Evolutionary conservation across 2,113 vertebrate genomes (phyloP).

Genomic region (Dasypus novemcinctus): DNA sequence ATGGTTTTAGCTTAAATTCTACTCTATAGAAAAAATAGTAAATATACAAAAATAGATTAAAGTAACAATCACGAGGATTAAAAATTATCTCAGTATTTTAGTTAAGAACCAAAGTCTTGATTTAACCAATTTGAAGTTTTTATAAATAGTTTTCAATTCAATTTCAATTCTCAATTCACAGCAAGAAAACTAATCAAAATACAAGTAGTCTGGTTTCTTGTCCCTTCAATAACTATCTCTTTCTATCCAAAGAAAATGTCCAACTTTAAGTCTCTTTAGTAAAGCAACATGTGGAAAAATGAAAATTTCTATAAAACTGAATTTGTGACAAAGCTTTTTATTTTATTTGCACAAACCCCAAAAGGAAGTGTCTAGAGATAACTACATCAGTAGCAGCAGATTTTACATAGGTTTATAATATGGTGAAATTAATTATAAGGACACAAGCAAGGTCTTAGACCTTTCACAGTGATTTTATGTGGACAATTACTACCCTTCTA

Average conservation of each 20-base stretch:
- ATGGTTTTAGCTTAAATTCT: not conserved
- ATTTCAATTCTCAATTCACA: not conserved
- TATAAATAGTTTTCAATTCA: not conserved
- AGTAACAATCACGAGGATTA: not conserved
- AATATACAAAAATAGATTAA: not conserved
- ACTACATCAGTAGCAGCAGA: not conserved
- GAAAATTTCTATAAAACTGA: not conserved
- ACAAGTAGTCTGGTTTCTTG: not conserved
- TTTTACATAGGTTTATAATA: not conserved
- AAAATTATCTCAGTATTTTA: not conserved
- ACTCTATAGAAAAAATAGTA: not conserved
- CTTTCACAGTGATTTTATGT: not conserved
- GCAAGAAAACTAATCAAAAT: not conserved
- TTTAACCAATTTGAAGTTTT: not conserved
- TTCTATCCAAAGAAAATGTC: not conserved
- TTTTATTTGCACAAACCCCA: not conserved
- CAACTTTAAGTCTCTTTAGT: slow-evolving; percentile 13
- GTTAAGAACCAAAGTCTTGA: not conserved
- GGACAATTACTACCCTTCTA: not conserved
- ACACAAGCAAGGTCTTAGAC: no score
- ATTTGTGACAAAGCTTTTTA: not conserved
- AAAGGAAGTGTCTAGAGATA: not conserved
- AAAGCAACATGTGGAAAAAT: not conserved
- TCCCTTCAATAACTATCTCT: not conserved
- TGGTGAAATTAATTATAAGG: not conserved